Base-by-base conservation (phyloP, 2,888 invertebrate genomes). In the Acanthopleura granulata region DNA sequence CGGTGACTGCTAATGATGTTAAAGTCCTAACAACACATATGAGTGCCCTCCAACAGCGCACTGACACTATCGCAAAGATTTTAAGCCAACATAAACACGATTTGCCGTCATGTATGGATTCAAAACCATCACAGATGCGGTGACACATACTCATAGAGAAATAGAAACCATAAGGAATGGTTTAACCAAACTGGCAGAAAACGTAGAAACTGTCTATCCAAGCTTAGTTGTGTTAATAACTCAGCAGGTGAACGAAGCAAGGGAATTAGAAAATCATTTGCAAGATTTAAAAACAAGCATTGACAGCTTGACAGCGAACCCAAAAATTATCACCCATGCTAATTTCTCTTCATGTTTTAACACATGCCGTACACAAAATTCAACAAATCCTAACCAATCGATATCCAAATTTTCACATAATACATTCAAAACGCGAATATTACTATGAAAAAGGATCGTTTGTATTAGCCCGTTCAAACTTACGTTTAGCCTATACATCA, bases 181-280 rank as follows among this genome's bases (percentile, higher is more conserved):
- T 3, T 40, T 40, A 9, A 9, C 3, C 4, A 9, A 40, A 3
- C 4, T 40, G 3, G 40, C 57, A 3, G 12, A 27, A 27, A 66
- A 6, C 16, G 25, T 12, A 6, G 22, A 22, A 27, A 66, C 9
- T 12, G 66, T 27, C 1, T 66, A 27, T 25, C 25, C 66, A 6
- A 66, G 29, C 16, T 66, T 66, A 66, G 22, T 27, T 1, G 25
- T 66, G 66, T 66, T 66, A 66, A 27, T 66, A 66, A 66, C 66
- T 25, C 22, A 66, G 14, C 66, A 66, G 25, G 6, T 66, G 22
- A 66, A 27, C 25, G 22, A 66, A 27, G 66, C 66, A 27, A 66
- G 12, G 4, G 29, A 6, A 66, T 1, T 66, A 6, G 66, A 66
- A 66, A 3, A 22, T 66, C 25, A 66, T 3, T 66, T 66, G 14